These are phyloP conservation scores for Eledone cirrhosa DNA, from an alignment of 2,888 invertebrate species.

Conservation along the genomic window DNA sequence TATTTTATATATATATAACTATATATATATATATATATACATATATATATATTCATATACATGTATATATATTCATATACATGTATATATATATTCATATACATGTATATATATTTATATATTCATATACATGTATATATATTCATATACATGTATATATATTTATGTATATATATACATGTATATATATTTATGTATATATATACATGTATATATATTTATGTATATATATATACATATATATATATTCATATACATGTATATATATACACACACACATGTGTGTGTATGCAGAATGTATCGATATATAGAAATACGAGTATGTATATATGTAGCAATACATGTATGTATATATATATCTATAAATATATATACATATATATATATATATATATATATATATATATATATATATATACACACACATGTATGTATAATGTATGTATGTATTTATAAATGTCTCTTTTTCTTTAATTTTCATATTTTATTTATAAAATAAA, in stretches of 20 bases:
- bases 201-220: slow-evolving; percentile 3
- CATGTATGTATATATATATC: not conserved
- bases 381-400: not conserved
- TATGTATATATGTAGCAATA: not conserved
- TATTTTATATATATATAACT: no score
- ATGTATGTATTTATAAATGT: no score
- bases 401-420: not conserved
- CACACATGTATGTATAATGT: no score
- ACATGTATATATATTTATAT: not conserved
- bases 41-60: no score
- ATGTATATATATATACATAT: slow-evolving; percentile 10
- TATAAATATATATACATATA: not conserved
- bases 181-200: not conserved
- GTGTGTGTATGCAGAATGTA: not conserved
- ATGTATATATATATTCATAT: not conserved
- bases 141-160: not conserved
- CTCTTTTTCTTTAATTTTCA: no score
- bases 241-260: not conserved
- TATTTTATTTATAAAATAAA: no score
- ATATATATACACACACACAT: not conserved
- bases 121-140: not conserved
- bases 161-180: slow-evolving; percentile 6
- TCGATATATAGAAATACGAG: not conserved
- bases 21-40: no score
- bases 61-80: not conserved